Conservation (phyloP, 2,797 vertebrate genomes). For the Malacoraja senta region DNA sequence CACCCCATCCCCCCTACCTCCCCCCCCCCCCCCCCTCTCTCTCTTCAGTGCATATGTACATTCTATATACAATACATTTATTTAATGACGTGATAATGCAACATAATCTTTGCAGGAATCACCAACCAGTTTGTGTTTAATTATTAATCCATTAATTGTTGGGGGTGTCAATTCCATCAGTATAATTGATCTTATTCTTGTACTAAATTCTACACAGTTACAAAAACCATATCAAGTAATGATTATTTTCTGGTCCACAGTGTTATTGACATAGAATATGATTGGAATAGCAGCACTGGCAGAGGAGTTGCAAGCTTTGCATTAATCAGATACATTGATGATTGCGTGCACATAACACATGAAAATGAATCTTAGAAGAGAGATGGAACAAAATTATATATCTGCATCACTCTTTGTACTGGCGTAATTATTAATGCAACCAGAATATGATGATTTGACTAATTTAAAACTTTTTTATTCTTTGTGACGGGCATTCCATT, state of each 20-base stretch:
- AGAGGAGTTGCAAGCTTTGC: background rate
- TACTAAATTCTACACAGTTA: conserved; percentile 55
- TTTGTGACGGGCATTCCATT: background rate
- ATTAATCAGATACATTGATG: conserved; percentile 5
- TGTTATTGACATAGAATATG: conserved; percentile 39
- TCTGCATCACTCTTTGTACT: background rate
- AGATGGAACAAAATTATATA: background rate
- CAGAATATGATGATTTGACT: background rate
- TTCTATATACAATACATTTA: background rate
- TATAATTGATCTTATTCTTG: conserved; percentile 61
- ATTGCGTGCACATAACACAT: background rate
- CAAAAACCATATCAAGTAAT: conserved; percentile 42
- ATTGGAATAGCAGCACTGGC: background rate
- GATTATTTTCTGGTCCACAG: conserved; percentile 42
- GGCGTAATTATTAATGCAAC: background rate
- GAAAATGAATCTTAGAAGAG: background rate
- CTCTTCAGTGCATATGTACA: too few relatives aligned
- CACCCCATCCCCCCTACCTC: too few relatives aligned
- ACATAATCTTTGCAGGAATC: conserved; percentile 47
- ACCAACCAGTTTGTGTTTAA: conserved; percentile 71
- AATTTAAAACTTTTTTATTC: background rate
- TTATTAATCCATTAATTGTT: conserved; percentile 79
- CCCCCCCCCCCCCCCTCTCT: too few relatives aligned
- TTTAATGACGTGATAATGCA: background rate
- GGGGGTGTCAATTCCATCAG: conserved; percentile 67